phyloP scores from a whole-genome alignment of 1,140 invertebrate genomes.

The Drosophila watanabei region DNA sequence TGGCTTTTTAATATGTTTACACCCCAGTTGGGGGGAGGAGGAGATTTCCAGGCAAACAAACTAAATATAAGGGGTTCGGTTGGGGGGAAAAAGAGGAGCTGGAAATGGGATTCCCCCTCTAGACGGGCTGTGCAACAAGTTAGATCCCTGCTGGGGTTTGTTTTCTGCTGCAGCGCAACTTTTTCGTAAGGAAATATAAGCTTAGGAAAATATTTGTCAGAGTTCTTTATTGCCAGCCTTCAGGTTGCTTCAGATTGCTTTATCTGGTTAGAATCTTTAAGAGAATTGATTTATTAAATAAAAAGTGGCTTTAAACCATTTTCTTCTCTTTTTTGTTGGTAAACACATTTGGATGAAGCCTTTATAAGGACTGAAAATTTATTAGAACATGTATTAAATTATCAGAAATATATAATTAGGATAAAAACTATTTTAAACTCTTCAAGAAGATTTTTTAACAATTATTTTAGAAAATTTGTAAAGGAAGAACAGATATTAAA shows the following conservation, averaged over 20 bases:
- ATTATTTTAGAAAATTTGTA: neutral
- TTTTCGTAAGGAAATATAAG: slow-evolving; percentile 30
- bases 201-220: slow-evolving; percentile 38
- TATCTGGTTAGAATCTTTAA: slow-evolving; percentile 3
- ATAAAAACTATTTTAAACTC: too few species aligned
- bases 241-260: slow-evolving; percentile 7
- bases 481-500: neutral
- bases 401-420: too few species aligned
- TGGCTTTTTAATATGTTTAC: slow-evolving; percentile 62
- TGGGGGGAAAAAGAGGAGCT: neutral
- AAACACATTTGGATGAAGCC: neutral
- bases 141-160: slow-evolving; percentile 43
- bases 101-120: neutral
- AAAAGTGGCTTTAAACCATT: neutral
- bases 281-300: neutral
- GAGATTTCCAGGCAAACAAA: slow-evolving; percentile 34
- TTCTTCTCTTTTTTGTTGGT: neutral
- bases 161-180: slow-evolving; percentile 30
- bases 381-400: too few species aligned
- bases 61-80: slow-evolving; percentile 14
- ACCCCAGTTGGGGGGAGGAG: slow-evolving; percentile 11
- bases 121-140: slow-evolving; percentile 43
- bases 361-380: too few species aligned
- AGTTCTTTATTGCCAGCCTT: slow-evolving; percentile 23
- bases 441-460: too few species aligned